These are phyloP conservation scores for Intellagama lesueurii DNA, from an alignment of 2,797 vertebrate genomes.

Conservation along the genomic window DNA sequence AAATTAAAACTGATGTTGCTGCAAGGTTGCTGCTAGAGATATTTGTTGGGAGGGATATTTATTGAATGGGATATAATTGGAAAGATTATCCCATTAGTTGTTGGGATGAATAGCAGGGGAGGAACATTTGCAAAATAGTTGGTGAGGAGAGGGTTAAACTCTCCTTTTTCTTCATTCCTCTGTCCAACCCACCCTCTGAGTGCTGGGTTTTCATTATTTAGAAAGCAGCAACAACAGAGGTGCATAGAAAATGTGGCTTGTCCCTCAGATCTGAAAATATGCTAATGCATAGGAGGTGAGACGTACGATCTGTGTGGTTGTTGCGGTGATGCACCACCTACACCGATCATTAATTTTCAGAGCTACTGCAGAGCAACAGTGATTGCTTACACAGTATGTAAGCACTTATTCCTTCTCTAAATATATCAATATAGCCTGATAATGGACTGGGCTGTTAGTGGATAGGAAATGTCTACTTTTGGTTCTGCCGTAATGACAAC, in stretches of 20 bases:
- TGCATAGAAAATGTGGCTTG: not conserved
- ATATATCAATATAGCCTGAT: not conserved
- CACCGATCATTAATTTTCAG: constrained; percentile 1
- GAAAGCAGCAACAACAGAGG: not conserved
- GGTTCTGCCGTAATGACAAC: not conserved
- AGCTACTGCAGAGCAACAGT: not conserved
- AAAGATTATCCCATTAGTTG: too few species aligned
- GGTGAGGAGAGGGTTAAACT: too few species aligned
- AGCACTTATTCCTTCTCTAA: not conserved
- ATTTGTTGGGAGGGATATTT: too few species aligned
- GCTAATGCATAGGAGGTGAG: not conserved
- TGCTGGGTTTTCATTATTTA: not conserved
- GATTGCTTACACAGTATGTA: not conserved
- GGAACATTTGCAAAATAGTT: too few species aligned
- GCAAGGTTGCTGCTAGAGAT: too few species aligned
- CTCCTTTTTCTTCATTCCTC: too few species aligned
- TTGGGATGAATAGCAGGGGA: too few species aligned
- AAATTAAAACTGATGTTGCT: not conserved
- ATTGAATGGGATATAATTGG: too few species aligned
- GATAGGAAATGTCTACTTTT: not conserved
- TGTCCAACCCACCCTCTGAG: too few species aligned
- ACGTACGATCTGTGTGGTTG: not conserved
- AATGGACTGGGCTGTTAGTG: not conserved
- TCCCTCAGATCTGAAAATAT: not conserved
- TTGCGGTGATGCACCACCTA: constrained; percentile 7